A percentile compares a stretch with the other conserved stretches of the same genome.
Conservation (phyloP, 2,797 vertebrate species). For the Gallinago solitaria region DNA sequence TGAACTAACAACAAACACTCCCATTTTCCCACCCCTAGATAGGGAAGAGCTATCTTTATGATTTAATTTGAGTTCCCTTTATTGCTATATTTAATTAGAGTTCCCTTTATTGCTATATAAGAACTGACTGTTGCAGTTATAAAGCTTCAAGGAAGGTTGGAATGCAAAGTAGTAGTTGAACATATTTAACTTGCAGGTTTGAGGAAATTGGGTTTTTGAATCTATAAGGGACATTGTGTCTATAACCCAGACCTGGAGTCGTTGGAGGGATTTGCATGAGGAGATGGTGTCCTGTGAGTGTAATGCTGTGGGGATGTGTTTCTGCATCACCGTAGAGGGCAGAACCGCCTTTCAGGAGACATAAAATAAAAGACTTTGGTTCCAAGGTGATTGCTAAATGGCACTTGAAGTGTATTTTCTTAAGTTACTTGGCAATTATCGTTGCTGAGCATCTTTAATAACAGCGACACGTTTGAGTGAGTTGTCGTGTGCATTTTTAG, state of each 20-base stretch:
- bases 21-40: neutral
- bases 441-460: neutral
- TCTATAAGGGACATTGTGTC: neutral
- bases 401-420: neutral
- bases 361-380: neutral
- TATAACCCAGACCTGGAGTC: neutral
- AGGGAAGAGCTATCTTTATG: neutral
- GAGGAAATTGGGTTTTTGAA: neutral
- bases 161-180: neutral
- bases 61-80: neutral
- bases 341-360: neutral
- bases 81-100: neutral
- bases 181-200: neutral
- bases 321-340: neutral
- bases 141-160: neutral
- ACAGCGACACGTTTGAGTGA: neutral
- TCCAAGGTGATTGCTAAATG: neutral
- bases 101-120: neutral
- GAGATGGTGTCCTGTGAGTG: neutral
- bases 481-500: neutral
- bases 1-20: neutral
- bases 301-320: neutral
- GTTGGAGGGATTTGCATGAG: neutral
- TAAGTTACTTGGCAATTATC: neutral
- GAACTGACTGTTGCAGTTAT: neutral